Percentiles rank a stretch among this genome's conserved stretches.
Evolutionary conservation across 2,113 vertebrate species (phyloP).

Genomic region (Cheilinus undulatus): DNA sequence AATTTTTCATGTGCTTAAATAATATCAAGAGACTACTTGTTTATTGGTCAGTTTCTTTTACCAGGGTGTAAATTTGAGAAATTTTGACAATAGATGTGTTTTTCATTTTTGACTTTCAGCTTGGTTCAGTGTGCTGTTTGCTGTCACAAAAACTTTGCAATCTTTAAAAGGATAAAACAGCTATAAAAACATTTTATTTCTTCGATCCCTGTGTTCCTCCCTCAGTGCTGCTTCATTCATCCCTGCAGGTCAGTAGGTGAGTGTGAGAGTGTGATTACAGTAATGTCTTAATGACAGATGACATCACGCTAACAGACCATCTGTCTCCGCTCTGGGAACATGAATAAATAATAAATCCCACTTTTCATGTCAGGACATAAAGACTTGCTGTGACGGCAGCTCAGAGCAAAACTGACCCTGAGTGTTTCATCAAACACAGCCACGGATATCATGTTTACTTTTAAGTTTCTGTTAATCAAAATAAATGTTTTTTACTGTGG

Average conservation of each 20-base stretch:
- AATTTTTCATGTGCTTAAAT: too few relatives aligned
- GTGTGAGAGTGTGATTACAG: slow-evolving; percentile 65
- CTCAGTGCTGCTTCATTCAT: neutral
- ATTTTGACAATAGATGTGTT: too few relatives aligned
- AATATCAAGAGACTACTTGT: too few relatives aligned
- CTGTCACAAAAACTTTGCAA: too few relatives aligned
- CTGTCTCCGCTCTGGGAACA: slow-evolving; percentile 64
- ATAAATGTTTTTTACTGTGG: too few relatives aligned
- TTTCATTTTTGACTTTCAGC: too few relatives aligned
- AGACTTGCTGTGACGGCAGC: neutral
- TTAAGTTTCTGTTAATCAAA: neutral
- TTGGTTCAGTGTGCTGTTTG: too few relatives aligned
- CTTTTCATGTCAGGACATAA: slow-evolving; percentile 42
- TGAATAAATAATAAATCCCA: slow-evolving; percentile 71
- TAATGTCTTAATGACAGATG: slow-evolving; percentile 68
- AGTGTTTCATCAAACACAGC: too few relatives aligned
- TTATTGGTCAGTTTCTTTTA: too few relatives aligned
- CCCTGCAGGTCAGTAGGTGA: slow-evolving; percentile 15
- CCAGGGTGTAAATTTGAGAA: too few relatives aligned
- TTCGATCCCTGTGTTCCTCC: neutral
- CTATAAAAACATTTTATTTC: too few relatives aligned
- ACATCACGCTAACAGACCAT: slow-evolving; percentile 71
- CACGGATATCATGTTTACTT: neutral
- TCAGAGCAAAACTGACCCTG: neutral
- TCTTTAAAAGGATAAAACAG: too few relatives aligned